Evolutionary conservation across 2,797 vertebrate genomes (phyloP), one percentile per base, ranked within the genome.

Genomic region (Liparis tanakae): DNA sequence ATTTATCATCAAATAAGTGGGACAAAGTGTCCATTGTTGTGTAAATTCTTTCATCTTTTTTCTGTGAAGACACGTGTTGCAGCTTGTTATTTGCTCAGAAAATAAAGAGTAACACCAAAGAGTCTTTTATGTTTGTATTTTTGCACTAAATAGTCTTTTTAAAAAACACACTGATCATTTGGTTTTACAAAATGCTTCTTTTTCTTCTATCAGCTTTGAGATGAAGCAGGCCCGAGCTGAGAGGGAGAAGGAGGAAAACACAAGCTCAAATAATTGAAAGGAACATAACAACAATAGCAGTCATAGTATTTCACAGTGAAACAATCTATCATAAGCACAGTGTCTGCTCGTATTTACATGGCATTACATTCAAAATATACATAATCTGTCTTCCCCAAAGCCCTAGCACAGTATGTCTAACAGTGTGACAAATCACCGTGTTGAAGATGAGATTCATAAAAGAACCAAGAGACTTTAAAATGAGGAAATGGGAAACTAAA

Each of bases 221-320:
- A 86, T 83, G 72, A 81, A 73, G 67, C 73, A 75, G 78, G 67
- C 81, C 71, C 6, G 51, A 83, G 80, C 79, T 68, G 57, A 69
- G 79, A 81, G 75, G 67, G 72, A 43, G 33, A 74, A 65, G 59
- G 41, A 81, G 72, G 80, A 70, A 51, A 83, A 86, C 71, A 88
- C 61, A 81, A 82, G 68, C 70, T 51, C 51, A 69, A 78, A 70
- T 7, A 59, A 82, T 85, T 55, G 66, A 85, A 72, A 74, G 39
- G 55, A 67, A 87, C 22, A 36, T 72, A 81, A 75, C 78, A 88
- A 87, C 87, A 85, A 87, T 37, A 63, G 84, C 74, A 51, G 76
- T 78, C 70, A 30, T 70, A 88, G 75, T 75, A 87, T 87, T 92
- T 91, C 85, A 92, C 84, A 92, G 89, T 75, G 78, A 82, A 82